These are phyloP conservation scores for Caenorhabditis japonica DNA, from an alignment of 2,888 invertebrate species.

Conservation along the genomic window DNA sequence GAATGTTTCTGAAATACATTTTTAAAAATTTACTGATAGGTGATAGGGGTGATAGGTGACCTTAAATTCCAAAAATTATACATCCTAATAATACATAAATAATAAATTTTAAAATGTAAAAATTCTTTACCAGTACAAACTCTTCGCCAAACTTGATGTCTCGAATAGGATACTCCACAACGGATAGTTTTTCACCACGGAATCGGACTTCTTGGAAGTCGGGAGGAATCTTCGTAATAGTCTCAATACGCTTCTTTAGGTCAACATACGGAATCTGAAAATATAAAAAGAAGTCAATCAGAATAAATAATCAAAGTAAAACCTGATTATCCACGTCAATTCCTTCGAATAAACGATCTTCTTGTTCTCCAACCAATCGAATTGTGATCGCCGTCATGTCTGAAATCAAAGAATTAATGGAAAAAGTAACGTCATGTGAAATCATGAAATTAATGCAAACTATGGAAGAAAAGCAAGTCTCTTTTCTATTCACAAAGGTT, in stretches of 20 bases:
- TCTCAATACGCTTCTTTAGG: slow-evolving; percentile 34
- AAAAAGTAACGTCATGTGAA: slow-evolving; percentile 12
- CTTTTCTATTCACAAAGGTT: slow-evolving; percentile 28
- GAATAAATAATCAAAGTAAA: slow-evolving; percentile 47
- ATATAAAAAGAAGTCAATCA: slow-evolving; percentile 39
- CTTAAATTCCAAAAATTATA: no score
- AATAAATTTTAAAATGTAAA: slow-evolving; percentile 32
- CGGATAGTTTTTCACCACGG: slow-evolving; percentile 29
- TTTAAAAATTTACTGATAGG: no score
- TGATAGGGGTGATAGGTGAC: no score
- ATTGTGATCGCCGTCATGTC: slow-evolving; percentile 32
- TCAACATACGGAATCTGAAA: slow-evolving; percentile 52
- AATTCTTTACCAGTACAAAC: slow-evolving; percentile 55
- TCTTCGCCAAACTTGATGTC: slow-evolving; percentile 38
- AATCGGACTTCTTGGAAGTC: slow-evolving; percentile 44
- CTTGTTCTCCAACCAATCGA: slow-evolving; percentile 39
- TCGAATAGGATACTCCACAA: slow-evolving; percentile 32
- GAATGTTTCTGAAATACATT: slow-evolving; percentile 45
- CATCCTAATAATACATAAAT: no score
- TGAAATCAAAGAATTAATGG: slow-evolving; percentile 43
- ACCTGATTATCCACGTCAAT: slow-evolving; percentile 46
- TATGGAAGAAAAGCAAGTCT: slow-evolving; percentile 37
- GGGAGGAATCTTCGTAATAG: slow-evolving; percentile 37
- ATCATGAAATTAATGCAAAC: slow-evolving; percentile 28
- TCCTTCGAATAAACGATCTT: slow-evolving; percentile 22